Percentiles rank a stretch among this genome's conserved stretches.
Conservation (phyloP, 2,113 vertebrate species). For the Dasyornis broadbenti region DNA sequence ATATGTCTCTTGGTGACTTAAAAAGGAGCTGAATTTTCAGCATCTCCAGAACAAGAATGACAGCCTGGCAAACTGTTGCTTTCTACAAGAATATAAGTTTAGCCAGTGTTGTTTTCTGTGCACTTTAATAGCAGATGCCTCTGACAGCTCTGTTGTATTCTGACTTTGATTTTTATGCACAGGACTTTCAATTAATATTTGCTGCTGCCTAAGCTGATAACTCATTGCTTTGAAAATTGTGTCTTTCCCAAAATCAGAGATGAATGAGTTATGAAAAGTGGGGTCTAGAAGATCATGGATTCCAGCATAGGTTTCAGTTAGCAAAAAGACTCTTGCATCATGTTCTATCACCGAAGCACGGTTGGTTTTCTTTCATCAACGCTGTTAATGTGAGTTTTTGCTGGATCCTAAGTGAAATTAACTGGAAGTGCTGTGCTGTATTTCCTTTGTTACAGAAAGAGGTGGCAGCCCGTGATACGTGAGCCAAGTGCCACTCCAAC, state of each 20-base stretch:
- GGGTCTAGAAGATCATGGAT: not conserved
- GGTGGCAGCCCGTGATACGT: not conserved
- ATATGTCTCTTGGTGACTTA: not conserved
- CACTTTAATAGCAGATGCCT: not conserved
- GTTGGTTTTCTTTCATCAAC: not conserved
- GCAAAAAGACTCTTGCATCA: not conserved
- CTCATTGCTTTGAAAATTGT: not conserved
- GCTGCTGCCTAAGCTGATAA: not conserved
- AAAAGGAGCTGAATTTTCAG: not conserved
- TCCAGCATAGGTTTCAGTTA: not conserved
- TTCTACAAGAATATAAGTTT: not conserved
- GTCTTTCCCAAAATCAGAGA: not conserved
- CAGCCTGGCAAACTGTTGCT: not conserved
- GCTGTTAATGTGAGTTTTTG: not conserved
- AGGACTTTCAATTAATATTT: not conserved
- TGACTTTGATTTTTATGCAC: not conserved
- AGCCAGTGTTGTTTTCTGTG: not conserved
- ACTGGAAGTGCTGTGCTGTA: not conserved
- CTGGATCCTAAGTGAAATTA: not conserved
- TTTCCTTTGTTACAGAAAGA: not conserved
- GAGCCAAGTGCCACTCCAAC: not conserved
- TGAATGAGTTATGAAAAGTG: not conserved
- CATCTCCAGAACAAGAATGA: not conserved
- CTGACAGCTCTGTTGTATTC: not conserved
- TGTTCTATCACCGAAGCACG: fast-evolving